These are phyloP conservation scores for Neodon shergylaensis DNA, from an alignment of 2,113 vertebrate genomes.

Conservation along the genomic window DNA sequence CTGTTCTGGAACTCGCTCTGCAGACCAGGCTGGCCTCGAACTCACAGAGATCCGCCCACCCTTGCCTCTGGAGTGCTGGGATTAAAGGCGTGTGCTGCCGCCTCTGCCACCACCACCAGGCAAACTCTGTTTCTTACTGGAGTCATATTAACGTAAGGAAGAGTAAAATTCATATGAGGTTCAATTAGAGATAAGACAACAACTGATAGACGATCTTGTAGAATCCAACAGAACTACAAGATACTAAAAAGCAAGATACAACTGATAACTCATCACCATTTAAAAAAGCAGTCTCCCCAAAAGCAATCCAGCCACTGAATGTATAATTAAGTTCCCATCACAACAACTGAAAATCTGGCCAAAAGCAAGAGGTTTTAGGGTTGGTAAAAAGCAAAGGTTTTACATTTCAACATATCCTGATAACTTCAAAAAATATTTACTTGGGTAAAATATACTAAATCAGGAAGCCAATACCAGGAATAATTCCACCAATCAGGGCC, in stretches of 20 bases:
- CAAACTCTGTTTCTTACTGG: not conserved
- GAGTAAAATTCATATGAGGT: not conserved
- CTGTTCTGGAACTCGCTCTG: too few relatives aligned
- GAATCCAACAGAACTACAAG: constrained; percentile 67
- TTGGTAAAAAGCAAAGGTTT: constrained; percentile 48
- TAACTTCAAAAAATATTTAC: constrained; percentile 38
- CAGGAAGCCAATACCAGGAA: not conserved
- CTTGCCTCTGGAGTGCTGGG: too few relatives aligned
- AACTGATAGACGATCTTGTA: not conserved
- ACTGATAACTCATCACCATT: constrained; percentile 67
- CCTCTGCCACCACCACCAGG: too few relatives aligned
- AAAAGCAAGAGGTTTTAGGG: not conserved
- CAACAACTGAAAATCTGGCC: not conserved
- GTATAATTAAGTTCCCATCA: constrained; percentile 55
- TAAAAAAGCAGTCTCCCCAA: constrained; percentile 64
- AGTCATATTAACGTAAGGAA: constrained; percentile 34
- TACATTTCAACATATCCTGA: constrained; percentile 48
- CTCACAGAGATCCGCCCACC: too few relatives aligned
- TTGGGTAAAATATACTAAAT: constrained; percentile 32
- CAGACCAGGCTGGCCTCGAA: too few relatives aligned
- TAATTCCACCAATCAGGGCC: constrained; percentile 50
- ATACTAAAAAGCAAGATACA: constrained; percentile 72
- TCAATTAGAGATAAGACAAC: constrained; percentile 38
- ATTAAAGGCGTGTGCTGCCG: too few relatives aligned
- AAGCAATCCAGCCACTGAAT: constrained; percentile 76